Percentiles rank a stretch among this genome's conserved stretches.
Conservation (phyloP, 2,113 vertebrate species). For the Nycticorax nycticorax region DNA sequence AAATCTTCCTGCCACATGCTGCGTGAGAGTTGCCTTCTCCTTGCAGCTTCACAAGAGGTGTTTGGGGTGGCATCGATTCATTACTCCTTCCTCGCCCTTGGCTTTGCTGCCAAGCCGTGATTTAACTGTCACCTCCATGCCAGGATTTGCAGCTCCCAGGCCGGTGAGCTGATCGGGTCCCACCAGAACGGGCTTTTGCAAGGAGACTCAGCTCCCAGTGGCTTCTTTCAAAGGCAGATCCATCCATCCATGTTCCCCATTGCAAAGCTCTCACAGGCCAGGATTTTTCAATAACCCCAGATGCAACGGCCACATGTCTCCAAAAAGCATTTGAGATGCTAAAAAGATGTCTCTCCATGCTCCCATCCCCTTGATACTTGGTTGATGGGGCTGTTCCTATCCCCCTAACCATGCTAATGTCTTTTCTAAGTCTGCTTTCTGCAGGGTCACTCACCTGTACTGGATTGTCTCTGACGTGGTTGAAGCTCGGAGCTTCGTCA, state of each 20-base stretch:
- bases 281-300: not conserved
- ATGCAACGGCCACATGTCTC: accelerated
- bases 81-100: not conserved
- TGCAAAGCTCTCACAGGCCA: not conserved
- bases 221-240: not conserved
- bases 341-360: not conserved
- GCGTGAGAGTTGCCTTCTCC: not conserved
- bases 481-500: slow-evolving; percentile 94
- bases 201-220: not conserved
- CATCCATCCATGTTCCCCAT: not conserved
- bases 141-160: not conserved
- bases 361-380: not conserved
- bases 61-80: not conserved
- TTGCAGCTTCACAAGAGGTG: not conserved
- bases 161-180: not conserved
- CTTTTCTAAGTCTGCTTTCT: not conserved
- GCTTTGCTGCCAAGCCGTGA: not conserved
- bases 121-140: slow-evolving; percentile 3
- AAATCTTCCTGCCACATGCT: not conserved
- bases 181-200: not conserved
- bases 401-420: too few relatives aligned
- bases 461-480: slow-evolving; percentile 94
- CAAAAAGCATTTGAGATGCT: not conserved
- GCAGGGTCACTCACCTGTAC: slow-evolving; percentile 67
- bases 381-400: not conserved